Base-by-base conservation (phyloP, 2,888 invertebrate species). In the Sabatieria punctata region DNA sequence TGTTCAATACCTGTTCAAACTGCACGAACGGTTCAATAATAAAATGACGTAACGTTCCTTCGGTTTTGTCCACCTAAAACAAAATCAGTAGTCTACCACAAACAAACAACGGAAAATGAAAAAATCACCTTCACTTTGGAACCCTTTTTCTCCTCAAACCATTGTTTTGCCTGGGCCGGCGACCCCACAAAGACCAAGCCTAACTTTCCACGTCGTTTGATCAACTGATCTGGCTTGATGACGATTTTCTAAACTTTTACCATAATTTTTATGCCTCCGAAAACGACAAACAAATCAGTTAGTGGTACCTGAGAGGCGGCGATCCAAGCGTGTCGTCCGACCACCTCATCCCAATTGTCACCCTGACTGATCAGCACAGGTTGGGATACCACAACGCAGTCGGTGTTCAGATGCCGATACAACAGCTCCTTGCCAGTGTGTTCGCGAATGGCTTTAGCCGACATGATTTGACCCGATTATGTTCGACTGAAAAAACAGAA, bases 161-260 rank as follows among this genome's bases (percentile, higher is more conserved):
- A 97, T 67, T 78, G 68, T 60, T 84, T 76, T 19, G 84, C 85
- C 23, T 78, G 78, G 1, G 75, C 73, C 4, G 83, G 75, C 51
- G 79, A 77, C 66, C 93, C 91, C 4, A 95, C 89, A 56, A 89
- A 85, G 55, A 97, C 91, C 44, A 97, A 73, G 1, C 95, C 93
- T 47, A 97, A 76, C 70, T 97, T 97, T 46, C 97, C 97, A 47
- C 97, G 78, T 25, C 97, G 75, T 68, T 97, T 97, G 66, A 97
- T 97, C 69, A 97, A 74, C 73, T 97, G 97, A 71, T 97, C 97
- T 0, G 95, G 95, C 66, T 97, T 97, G n/a, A 88, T 93, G 2
- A 97, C 95, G 55, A 95, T 73, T 70, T 81, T 78, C 82, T 84
- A 41, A 22, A 49, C n/a, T 21, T 26, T 18, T 22, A 37, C 13